Conservation (phyloP, 2,113 vertebrate genomes). For the Centropristis striata region DNA sequence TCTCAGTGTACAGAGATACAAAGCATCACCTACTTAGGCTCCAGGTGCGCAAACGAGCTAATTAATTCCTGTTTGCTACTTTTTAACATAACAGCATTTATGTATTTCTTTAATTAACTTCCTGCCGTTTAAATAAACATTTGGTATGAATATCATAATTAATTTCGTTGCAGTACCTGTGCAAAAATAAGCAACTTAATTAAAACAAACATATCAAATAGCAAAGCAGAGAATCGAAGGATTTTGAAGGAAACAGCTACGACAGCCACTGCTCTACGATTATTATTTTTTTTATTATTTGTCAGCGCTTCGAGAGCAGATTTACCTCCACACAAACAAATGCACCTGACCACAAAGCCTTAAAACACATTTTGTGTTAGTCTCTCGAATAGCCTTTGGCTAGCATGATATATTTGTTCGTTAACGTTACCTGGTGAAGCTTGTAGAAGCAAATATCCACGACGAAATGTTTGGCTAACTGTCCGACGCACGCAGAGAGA, state of each 20-base stretch:
- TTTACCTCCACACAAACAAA: neutral
- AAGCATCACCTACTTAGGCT: neutral
- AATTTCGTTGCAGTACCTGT: neutral
- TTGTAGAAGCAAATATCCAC: conserved; percentile 19
- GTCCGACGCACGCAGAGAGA: neutral
- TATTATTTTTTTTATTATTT: neutral
- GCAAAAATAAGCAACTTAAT: neutral
- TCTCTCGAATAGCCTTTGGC: rapidly evolving
- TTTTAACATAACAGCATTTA: neutral
- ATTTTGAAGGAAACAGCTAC: too few species aligned
- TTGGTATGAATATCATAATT: neutral
- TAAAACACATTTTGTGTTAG: neutral
- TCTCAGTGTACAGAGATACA: neutral
- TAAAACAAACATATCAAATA: too few species aligned
- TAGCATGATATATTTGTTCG: rapidly evolving
- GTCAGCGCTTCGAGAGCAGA: neutral
- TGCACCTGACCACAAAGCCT: neutral
- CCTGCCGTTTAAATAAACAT: neutral
- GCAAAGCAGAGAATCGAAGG: too few species aligned
- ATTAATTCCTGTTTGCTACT: conserved; percentile 12
- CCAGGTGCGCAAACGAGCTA: conserved; percentile 50
- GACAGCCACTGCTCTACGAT: neutral
- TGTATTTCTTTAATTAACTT: neutral
- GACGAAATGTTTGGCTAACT: conserved; percentile 56
- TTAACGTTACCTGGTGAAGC: conserved; percentile 38